Conservation (phyloP, 2,888 invertebrate species). For the Eutolmus rufibarbis region DNA sequence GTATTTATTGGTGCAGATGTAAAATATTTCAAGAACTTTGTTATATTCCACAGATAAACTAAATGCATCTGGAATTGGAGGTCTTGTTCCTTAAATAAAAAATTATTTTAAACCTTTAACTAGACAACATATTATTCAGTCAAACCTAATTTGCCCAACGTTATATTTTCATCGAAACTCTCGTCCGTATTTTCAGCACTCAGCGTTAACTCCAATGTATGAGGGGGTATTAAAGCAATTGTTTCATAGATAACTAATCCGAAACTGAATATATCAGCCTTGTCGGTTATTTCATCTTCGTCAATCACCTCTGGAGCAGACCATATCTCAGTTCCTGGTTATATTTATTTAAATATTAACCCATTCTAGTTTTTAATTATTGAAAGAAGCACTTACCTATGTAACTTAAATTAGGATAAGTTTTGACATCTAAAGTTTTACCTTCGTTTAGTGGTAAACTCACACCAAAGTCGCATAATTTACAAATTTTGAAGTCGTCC, state of each 20-base stretch:
- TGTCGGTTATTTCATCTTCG: constrained; percentile 64
- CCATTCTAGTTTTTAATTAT: neutral
- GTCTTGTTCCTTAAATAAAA: constrained; percentile 71
- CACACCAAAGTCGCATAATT: constrained; percentile 88
- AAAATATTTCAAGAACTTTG: constrained; percentile 73
- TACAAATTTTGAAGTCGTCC: constrained; percentile 76
- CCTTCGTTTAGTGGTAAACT: constrained; percentile 73
- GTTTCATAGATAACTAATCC: constrained; percentile 85
- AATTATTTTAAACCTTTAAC: neutral
- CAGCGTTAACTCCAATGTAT: constrained; percentile 60
- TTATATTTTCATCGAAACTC: neutral
- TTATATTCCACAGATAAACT: constrained; percentile 68
- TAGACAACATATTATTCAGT: neutral
- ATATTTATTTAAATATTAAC: neutral
- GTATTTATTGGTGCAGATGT: constrained; percentile 72
- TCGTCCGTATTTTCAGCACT: constrained; percentile 53
- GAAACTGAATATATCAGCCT: constrained; percentile 82
- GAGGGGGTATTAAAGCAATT: constrained; percentile 76
- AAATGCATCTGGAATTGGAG: constrained; percentile 71
- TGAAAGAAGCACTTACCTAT: constrained; percentile 62
- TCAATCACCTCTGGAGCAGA: constrained; percentile 79
- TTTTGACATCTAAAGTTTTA: constrained; percentile 68
- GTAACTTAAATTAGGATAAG: constrained; percentile 67
- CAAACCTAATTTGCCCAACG: neutral
- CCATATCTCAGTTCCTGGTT: constrained; percentile 78